Evolutionary conservation across 53 echinoderm and acorn worm species (phyloP).

Genomic region (Stichopus horrens): DNA sequence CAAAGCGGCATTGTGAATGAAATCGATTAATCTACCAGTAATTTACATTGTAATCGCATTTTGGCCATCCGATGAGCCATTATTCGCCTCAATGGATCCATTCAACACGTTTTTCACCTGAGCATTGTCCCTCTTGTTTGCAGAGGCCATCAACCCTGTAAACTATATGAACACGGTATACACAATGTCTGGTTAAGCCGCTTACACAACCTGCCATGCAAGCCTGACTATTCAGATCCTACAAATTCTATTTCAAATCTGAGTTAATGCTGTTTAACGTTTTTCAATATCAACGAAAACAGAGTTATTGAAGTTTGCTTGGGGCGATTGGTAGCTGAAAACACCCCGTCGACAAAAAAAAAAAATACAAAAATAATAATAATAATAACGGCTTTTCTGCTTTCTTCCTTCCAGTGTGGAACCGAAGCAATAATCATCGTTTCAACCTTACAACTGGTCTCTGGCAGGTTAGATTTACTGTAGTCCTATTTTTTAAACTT

Average conservation of each 20-base stretch:
- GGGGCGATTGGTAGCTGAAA: slow-evolving; percentile 13
- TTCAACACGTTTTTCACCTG: slow-evolving; percentile 25
- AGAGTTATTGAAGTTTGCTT: slow-evolving; percentile 25
- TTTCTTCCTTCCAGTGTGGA: no score
- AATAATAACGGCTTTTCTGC: not conserved
- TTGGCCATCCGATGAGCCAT: slow-evolving; percentile 19
- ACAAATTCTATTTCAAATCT: slow-evolving; percentile 26
- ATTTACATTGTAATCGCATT: slow-evolving; percentile 37
- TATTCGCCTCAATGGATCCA: slow-evolving; percentile 12
- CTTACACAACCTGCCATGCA: slow-evolving; percentile 9
- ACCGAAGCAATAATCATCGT: no score
- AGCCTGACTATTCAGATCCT: slow-evolving; percentile 4
- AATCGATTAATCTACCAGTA: slow-evolving; percentile 37
- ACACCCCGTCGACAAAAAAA: not conserved
- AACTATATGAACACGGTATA: not conserved
- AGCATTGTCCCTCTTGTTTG: slow-evolving; percentile 11
- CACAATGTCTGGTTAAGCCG: not conserved
- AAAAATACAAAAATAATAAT: no score
- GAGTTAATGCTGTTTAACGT: slow-evolving; percentile 21
- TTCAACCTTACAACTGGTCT: no score
- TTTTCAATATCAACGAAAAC: slow-evolving; percentile 34
- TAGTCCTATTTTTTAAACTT: no score
- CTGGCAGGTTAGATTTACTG: no score
- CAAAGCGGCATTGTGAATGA: slow-evolving; percentile 15
- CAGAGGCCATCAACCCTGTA: not conserved